phyloP scores from a whole-genome alignment of 2,113 vertebrate species.

The Semnopithecus entellus region DNA sequence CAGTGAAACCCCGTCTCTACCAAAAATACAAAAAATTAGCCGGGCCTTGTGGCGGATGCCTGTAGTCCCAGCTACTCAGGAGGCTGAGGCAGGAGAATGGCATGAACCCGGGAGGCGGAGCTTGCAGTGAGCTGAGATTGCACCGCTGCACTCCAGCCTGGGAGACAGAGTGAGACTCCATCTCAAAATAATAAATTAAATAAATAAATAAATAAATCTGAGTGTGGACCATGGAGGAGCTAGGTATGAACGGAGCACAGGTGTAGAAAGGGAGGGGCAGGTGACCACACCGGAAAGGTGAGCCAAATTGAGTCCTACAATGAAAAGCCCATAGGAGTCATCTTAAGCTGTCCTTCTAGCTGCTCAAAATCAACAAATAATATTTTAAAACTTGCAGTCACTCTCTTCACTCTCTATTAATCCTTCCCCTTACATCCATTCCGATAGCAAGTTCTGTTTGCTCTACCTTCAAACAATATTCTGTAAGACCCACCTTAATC shows the following conservation, averaged over 20 bases:
- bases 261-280: not conserved
- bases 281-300: not conserved
- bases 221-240: too few species aligned
- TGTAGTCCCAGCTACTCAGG: too few species aligned
- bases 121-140: too few species aligned
- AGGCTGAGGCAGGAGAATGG: too few species aligned
- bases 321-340: not conserved
- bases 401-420: not conserved
- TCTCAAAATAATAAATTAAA: not conserved
- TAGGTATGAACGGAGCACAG: not conserved
- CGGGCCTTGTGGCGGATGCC: accelerated
- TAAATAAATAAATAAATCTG: too few species aligned
- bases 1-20: accelerated
- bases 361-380: not conserved
- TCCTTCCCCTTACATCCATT: too few species aligned
- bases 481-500: too few species aligned
- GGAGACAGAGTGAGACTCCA: too few species aligned
- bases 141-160: too few species aligned
- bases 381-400: not conserved
- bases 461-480: not conserved
- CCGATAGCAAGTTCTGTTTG: not conserved
- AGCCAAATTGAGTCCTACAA: not conserved
- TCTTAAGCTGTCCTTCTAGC: not conserved
- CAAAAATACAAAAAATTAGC: too few species aligned
- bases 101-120: too few species aligned